A percentile compares a stretch with the other conserved stretches of the same genome.
These are phyloP conservation scores for Mesoligia furuncula DNA, from an alignment of 2,888 invertebrate genomes.

Conservation along the genomic window DNA sequence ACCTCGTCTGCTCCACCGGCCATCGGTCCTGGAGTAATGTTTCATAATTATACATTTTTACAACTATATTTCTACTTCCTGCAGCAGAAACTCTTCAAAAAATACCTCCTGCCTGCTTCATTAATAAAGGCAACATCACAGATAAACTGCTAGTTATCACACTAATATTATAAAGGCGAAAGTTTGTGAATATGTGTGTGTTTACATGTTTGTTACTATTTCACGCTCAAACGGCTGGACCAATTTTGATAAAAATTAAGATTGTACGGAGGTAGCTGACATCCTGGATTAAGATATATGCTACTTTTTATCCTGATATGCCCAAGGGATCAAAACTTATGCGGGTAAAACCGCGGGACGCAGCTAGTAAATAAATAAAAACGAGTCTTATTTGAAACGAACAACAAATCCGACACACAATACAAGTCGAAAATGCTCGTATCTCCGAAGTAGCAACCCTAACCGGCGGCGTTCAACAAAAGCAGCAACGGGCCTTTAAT, in stretches of 20 bases:
- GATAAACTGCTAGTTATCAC: not conserved
- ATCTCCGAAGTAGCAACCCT: conserved; percentile 68
- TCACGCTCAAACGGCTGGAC: too few species aligned
- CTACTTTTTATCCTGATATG: too few species aligned
- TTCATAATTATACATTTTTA: not conserved
- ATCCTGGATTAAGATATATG: too few species aligned
- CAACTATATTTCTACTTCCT: not conserved
- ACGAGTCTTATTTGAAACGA: not conserved
- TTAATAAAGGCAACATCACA: not conserved
- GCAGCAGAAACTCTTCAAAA: not conserved
- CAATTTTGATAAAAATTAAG: too few species aligned
- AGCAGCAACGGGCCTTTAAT: conserved; percentile 81
- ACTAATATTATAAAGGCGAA: too few species aligned
- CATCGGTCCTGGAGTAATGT: not conserved
- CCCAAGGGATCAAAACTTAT: too few species aligned
- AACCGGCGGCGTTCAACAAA: conserved; percentile 74
- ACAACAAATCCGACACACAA: conserved; percentile 38
- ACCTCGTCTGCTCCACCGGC: not conserved
- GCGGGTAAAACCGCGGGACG: too few species aligned
- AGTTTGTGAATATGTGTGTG: too few species aligned
- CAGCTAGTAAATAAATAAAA: not conserved
- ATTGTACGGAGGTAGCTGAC: too few species aligned
- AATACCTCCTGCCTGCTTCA: too few species aligned
- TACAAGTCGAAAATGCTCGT: conserved; percentile 30
- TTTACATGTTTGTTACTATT: too few species aligned